Evolutionary conservation across 2,113 vertebrate species (phyloP).

Genomic region (Muntiacus reevesi): DNA sequence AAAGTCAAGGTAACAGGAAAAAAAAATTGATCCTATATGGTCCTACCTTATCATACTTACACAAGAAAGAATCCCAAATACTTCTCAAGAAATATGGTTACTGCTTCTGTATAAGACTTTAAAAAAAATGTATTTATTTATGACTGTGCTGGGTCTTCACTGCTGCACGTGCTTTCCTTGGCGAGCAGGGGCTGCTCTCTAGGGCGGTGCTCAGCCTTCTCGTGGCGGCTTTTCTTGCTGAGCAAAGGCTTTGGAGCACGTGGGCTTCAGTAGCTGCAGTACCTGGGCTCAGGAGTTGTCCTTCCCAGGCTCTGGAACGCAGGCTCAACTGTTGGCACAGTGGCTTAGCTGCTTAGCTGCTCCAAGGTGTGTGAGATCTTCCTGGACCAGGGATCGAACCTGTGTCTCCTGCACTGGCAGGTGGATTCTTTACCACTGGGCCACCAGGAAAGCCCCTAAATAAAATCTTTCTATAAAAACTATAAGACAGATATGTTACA

Average conservation of each 20-base stretch:
- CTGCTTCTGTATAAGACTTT: background rate
- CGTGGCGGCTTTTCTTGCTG: background rate
- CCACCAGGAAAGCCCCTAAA: background rate
- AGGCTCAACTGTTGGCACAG: background rate
- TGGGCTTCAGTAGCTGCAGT: background rate
- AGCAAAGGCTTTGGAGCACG: background rate
- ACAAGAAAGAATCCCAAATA: background rate
- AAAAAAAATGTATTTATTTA: background rate
- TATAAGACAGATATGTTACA: background rate
- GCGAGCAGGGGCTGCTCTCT: background rate
- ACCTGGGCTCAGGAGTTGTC: accelerated
- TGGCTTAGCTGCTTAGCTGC: background rate
- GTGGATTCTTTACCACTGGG: background rate
- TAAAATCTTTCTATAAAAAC: background rate
- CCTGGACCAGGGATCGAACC: accelerated
- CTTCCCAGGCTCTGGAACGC: background rate
- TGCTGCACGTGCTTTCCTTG: background rate
- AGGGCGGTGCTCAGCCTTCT: background rate
- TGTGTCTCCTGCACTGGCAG: background rate
- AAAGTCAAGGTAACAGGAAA: background rate
- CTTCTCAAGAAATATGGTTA: background rate
- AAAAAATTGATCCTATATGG: background rate
- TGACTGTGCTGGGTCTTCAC: background rate
- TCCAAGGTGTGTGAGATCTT: background rate
- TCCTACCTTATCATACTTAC: background rate